Base-by-base conservation (phyloP, 2,888 invertebrate genomes). In the Tuberolachnus salignus region DNA sequence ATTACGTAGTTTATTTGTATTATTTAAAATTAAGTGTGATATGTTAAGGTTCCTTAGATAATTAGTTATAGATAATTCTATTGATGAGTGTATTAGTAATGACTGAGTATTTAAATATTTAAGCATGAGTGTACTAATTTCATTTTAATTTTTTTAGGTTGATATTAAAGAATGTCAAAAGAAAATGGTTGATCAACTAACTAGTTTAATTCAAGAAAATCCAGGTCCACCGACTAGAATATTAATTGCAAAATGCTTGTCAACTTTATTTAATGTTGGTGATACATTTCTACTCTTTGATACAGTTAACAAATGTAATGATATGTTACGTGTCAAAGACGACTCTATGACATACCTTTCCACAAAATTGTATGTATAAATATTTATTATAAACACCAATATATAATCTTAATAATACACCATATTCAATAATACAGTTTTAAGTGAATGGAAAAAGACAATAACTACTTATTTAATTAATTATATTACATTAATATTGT, bases 81-180 rank as follows among this genome's bases (percentile, higher is more conserved):
- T n/a, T 34, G 6, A 34, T 3, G 6, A 34, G 34, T 34, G 34
- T 34, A 6, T 34, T 3, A 4, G 34, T 3, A 34, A 34, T 34
- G 6, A 34, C 34, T 34, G 34, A 34, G 34, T 3, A 34, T 34
- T 34, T 34, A 4, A 34, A 34, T 34, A 34, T 34, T 34, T 34
- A 4, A 34, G 3, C 6, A 34, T 3, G 34, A 34, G 6, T 34
- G 34, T 34, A 34, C 34, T 34, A 4, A 53, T 53, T 53, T 53
- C 6, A 53, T 53, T 53, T 19, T 53, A 1, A 34, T 19, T 71
- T 16, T 88, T 89, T 55, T 87, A 95, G 94, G 93, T 93, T 83
- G 98, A 98, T 85, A 95, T 99, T 81, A 98, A 97, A 88, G 94
- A 92, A 85, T 95, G 96, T 85, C 98, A 99, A 85, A 94, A 96